phyloP scores from a whole-genome alignment of 2,888 invertebrate genomes.

The Allygus modestus region DNA sequence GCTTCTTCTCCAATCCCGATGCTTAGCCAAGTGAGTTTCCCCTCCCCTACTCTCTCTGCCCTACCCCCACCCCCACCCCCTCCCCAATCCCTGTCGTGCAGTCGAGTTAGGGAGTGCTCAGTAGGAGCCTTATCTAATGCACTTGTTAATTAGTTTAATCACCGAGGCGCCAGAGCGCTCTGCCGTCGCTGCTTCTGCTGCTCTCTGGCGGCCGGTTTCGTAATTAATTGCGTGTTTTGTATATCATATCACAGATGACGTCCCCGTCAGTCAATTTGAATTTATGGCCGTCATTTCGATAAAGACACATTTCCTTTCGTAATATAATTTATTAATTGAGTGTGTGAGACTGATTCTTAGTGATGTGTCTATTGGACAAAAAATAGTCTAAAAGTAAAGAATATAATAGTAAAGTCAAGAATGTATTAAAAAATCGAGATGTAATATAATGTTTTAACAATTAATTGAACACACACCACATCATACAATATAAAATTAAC shows the following conservation, averaged over 20 bases:
- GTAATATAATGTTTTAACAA: too few relatives aligned
- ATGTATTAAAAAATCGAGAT: too few relatives aligned
- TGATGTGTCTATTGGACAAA: too few relatives aligned
- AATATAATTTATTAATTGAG: neutral
- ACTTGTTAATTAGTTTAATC: constrained; percentile 53
- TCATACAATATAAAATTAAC: too few relatives aligned
- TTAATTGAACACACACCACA: too few relatives aligned
- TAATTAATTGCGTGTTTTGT: constrained; percentile 55
- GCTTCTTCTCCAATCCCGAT: too few relatives aligned
- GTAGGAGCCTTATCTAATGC: constrained; percentile 30
- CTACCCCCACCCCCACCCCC: neutral
- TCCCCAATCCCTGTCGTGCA: neutral
- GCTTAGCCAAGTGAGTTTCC: neutral
- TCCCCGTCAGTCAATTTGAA: constrained; percentile 30
- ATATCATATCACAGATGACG: constrained; percentile 9
- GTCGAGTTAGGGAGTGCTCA: neutral
- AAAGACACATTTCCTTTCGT: constrained; percentile 38
- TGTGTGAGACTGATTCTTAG: neutral
- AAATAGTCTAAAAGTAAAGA: too few relatives aligned
- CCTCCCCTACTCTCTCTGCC: too few relatives aligned
- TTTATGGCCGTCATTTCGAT: constrained; percentile 28
- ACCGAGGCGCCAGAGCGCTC: constrained; percentile 49
- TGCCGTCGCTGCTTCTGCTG: constrained; percentile 1
- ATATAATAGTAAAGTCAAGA: too few relatives aligned
- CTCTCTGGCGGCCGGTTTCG: neutral